Percentiles rank a stretch among this genome's conserved stretches.
Conservation (phyloP, 2,113 vertebrate species). For the Sturnira hondurensis region DNA sequence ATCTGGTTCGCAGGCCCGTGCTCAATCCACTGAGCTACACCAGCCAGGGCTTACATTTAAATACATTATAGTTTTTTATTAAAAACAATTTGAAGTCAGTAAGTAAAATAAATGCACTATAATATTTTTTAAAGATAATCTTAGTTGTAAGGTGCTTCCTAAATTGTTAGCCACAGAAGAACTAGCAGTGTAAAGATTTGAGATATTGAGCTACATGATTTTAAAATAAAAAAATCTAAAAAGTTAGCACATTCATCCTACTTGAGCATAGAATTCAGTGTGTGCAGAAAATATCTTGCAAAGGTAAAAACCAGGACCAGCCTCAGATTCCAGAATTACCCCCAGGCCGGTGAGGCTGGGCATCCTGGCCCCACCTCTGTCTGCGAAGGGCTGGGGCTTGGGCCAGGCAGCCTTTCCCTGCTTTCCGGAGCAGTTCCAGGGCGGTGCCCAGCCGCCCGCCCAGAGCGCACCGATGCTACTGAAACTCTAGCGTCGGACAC, state of each 20-base stretch:
- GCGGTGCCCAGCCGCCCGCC: not conserved
- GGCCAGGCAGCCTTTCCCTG: fast-evolving
- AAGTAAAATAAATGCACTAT: not conserved
- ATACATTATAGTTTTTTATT: not conserved
- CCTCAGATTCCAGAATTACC: not conserved
- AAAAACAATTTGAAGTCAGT: not conserved
- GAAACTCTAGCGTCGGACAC: not conserved
- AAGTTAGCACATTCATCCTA: not conserved
- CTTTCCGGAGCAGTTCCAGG: not conserved
- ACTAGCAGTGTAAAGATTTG: not conserved
- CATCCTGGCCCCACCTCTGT: not conserved
- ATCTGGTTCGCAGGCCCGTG: too few relatives aligned
- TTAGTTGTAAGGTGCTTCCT: not conserved
- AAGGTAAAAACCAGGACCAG: not conserved
- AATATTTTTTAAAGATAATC: not conserved
- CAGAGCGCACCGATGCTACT: not conserved
- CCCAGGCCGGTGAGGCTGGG: not conserved
- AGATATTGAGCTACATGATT: not conserved
- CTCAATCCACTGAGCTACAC: too few relatives aligned
- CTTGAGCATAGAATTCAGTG: not conserved
- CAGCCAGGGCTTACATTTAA: not conserved
- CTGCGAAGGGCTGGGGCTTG: fast-evolving
- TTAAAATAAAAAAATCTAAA: not conserved
- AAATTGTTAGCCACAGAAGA: not conserved
- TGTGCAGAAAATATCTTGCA: not conserved